These are phyloP conservation scores for Gymnoscopelus braueri DNA, from an alignment of 2,797 vertebrate genomes.

Conservation along the genomic window DNA sequence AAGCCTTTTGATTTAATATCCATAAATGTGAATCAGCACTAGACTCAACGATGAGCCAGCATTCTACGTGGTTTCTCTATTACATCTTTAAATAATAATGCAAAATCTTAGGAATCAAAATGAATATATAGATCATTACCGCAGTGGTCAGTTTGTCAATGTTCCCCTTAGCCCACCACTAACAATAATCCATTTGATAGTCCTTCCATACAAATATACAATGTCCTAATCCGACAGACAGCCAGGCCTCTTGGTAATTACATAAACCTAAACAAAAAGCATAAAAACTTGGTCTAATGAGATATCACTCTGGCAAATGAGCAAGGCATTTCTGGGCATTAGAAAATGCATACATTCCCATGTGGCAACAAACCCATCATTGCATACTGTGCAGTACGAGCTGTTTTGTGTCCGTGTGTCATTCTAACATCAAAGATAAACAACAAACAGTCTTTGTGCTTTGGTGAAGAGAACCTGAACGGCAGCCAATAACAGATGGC, in stretches of 20 bases:
- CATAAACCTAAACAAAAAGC: neutral
- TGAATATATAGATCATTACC: neutral
- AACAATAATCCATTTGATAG: too few relatives aligned
- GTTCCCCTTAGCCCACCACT: neutral
- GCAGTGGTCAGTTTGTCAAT: neutral
- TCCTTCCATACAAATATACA: neutral
- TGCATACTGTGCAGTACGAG: slow-evolving; percentile 9
- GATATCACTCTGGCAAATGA: neutral
- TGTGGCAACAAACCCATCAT: slow-evolving; percentile 24
- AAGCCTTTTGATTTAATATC: neutral
- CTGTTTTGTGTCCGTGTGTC: slow-evolving; percentile 37
- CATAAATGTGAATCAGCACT: too few relatives aligned
- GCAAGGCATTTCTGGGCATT: neutral
- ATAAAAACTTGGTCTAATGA: neutral
- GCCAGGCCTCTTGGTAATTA: neutral
- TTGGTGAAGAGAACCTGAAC: slow-evolving; percentile 54
- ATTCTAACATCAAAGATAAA: slow-evolving; percentile 46
- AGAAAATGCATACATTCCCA: neutral
- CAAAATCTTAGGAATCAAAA: slow-evolving; percentile 19
- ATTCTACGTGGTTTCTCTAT: neutral
- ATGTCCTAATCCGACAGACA: neutral
- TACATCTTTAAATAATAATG: slow-evolving; percentile 20
- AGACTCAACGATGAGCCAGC: neutral
- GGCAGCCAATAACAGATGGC: slow-evolving; percentile 73
- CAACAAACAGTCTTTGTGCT: slow-evolving; percentile 55